These are phyloP conservation scores for Channallabes apus DNA, from an alignment of 2,797 vertebrate genomes.

Conservation along the genomic window DNA sequence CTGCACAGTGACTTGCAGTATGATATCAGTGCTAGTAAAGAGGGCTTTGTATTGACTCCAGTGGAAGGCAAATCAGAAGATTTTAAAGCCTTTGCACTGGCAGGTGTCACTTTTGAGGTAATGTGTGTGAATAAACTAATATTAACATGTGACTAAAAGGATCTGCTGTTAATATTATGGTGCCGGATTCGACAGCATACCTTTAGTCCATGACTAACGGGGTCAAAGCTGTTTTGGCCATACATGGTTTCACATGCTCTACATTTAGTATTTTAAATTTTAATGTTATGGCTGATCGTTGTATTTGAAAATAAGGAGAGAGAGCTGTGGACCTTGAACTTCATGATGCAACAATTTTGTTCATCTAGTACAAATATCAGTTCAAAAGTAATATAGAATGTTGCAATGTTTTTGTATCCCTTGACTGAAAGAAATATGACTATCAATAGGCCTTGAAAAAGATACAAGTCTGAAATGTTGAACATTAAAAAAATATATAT, in stretches of 20 bases:
- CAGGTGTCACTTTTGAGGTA: conserved; percentile 96
- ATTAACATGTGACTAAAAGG: neutral
- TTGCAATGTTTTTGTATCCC: neutral
- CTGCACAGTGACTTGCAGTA: conserved; percentile 93
- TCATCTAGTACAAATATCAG: neutral
- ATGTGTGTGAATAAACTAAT: neutral
- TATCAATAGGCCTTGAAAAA: neutral
- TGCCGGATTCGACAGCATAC: too few species aligned
- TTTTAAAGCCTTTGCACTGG: conserved; percentile 97
- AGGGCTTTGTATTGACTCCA: conserved; percentile 90
- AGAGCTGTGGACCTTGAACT: neutral
- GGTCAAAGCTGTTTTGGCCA: too few species aligned
- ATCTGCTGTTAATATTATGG: too few species aligned
- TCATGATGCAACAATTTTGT: neutral
- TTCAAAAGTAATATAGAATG: neutral
- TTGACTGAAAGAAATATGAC: neutral
- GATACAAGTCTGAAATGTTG: neutral
- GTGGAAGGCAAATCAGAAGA: conserved; percentile 87
- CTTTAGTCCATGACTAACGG: too few species aligned
- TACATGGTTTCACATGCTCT: too few species aligned
- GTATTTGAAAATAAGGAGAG: neutral
- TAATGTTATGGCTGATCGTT: too few species aligned
- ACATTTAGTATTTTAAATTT: too few species aligned
- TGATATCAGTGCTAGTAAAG: conserved; percentile 86
- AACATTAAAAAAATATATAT: too few species aligned